These are phyloP conservation scores for Crocuta crocuta DNA, from an alignment of 2,113 vertebrate genomes.

Conservation along the genomic window DNA sequence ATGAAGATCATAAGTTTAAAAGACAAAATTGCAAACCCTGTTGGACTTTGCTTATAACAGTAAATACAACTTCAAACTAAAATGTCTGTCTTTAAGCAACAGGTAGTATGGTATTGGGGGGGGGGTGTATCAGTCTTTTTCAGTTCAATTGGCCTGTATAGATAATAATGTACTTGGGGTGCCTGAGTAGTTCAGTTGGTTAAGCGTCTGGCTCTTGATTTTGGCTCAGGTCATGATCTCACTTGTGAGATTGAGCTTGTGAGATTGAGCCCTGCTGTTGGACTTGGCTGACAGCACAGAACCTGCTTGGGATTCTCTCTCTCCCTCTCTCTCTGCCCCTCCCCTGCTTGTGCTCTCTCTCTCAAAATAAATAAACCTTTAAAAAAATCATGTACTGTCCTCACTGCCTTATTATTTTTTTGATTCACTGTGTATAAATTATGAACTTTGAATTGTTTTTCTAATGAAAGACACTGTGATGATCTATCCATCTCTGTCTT, in stretches of 20 bases:
- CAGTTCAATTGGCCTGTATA: not conserved
- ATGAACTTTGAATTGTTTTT: conserved; percentile 44
- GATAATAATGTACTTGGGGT: not conserved
- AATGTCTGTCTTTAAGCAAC: not conserved
- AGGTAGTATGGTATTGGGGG: not conserved
- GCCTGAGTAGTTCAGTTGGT: too few relatives aligned
- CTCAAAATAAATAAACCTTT: too few relatives aligned
- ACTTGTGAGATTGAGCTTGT: too few relatives aligned
- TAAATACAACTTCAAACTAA: not conserved
- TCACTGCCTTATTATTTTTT: not conserved
- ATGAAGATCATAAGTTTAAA: not conserved
- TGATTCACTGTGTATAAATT: not conserved
- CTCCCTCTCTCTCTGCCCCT: too few relatives aligned
- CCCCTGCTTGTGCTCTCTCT: too few relatives aligned
- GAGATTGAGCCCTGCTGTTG: too few relatives aligned
- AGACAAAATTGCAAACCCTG: not conserved
- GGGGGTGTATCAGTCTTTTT: not conserved
- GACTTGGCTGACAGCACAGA: too few relatives aligned
- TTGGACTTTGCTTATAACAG: not conserved
- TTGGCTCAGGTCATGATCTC: too few relatives aligned
- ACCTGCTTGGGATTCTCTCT: too few relatives aligned
- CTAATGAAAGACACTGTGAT: not conserved
- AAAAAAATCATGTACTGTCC: not conserved
- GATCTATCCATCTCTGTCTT: not conserved
- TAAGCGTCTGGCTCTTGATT: too few relatives aligned